Percentiles rank a stretch among this genome's conserved stretches.
Conservation (phyloP, 2,888 invertebrate species). For the Chalcosyrphus nemorum region DNA sequence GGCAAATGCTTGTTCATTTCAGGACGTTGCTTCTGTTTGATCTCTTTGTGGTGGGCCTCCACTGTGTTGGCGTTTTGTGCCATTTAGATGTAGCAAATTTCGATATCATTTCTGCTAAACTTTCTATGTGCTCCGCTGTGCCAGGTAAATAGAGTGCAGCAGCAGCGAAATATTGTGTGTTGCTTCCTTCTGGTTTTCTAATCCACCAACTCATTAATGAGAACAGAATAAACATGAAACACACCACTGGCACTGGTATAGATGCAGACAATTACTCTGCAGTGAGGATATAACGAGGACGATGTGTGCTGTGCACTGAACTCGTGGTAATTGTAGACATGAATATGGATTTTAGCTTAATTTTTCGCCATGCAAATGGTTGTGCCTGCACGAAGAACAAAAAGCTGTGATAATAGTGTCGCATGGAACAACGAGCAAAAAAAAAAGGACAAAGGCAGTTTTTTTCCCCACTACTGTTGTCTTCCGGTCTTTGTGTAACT, state of each 20-base stretch:
- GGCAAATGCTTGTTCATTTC: conserved; percentile 36
- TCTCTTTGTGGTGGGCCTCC: conserved; percentile 1
- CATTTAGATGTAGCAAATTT: conserved; percentile 15
- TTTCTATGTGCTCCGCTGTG: conserved; percentile 3
- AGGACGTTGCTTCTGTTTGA: background rate
- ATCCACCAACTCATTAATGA: conserved; percentile 1
- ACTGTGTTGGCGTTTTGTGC: background rate
- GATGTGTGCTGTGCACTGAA: background rate
- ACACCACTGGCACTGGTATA: background rate
- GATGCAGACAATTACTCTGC: background rate
- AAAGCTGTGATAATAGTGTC: background rate
- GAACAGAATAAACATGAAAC: conserved; percentile 3
- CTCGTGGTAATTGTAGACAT: conserved; percentile 13
- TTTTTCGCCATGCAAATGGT: background rate
- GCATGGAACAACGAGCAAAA: background rate
- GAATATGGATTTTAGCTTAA: conserved; percentile 30
- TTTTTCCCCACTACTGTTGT: background rate
- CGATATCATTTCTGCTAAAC: conserved; percentile 37
- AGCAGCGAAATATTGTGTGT: background rate
- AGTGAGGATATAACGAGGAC: background rate
- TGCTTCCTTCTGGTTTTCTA: conserved; percentile 4
- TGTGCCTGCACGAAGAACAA: too few species aligned
- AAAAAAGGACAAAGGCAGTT: background rate
- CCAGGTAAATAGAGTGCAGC: background rate
- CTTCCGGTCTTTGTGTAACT: background rate